Evolutionary conservation across 2,113 vertebrate genomes (phyloP), one percentile per base, ranked within the genome.

Genomic region (Planiliza haematocheilus): DNA sequence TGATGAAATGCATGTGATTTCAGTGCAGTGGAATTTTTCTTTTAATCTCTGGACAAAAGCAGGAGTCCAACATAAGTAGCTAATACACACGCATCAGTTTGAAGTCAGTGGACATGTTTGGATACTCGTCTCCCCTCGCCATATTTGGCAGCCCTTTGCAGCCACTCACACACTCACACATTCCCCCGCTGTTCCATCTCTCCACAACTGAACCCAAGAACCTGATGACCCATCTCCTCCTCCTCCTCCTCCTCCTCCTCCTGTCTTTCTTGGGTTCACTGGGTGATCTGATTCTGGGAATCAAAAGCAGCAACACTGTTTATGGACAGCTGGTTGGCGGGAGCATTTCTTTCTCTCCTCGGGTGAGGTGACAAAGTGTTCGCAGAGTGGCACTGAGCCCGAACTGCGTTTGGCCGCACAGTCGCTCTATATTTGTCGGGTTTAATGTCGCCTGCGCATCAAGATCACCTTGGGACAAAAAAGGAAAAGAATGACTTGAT

Each of bases 101-200:
- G 13, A 7, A 59, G 61, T 65, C 34, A 7, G 12, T 8, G 57
- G 53, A 56, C 50, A 41, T 69, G 60, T 77, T 71, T 52, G 71
- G 66, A 81, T 55, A 53, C 75, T 77, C 41, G 1, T 71, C 59
- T 79, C 70, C 51, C 20, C 34, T 72, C 18, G 1, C 85, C 82
- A 83, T 89, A 87, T 89, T 89, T 89, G 81, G 85, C 45, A 56
- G 48, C 50, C 11, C 1, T 50, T 62, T 58, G 38, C 68, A 34
- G 65, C 43, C 24, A 38, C 74, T 66, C 65, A 62, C 24, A 64
- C 58, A 34, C 51, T 62, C 58, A 50, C 74, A 62, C 60, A 74
- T 59, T 52, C 63, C 72, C 63, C 61, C 17, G 64, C 64, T 65
- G 77, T 48, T 78, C 56, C 63, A 24, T 58, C 68, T 53, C 78